Evolutionary conservation across 2,888 invertebrate genomes (phyloP), one percentile per base, ranked within the genome.

Genomic region (Oscheius sp.): DNA sequence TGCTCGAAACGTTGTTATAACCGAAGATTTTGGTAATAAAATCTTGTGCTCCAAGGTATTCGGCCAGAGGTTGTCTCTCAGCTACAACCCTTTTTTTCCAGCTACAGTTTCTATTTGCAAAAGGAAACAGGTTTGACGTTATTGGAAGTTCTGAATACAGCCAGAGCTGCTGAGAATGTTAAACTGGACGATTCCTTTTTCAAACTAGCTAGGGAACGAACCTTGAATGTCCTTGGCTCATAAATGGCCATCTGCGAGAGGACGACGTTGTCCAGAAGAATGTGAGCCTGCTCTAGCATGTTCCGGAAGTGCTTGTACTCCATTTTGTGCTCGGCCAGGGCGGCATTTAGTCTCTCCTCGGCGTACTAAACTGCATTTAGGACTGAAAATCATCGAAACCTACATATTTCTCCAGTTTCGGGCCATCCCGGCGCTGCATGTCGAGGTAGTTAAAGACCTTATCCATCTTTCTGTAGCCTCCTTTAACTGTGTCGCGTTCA

Each of bases 161-260:
- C 21, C 21, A 21, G 21, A 21, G 21, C 21, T 21, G 21, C 21
- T 21, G 21, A 21, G 21, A 21, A 21, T 21, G 21, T 21, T 21
- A 21, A 21, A 21, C 21, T 21, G 21, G 21, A 21, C 21, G 0
- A 21, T 21, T 21, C 0, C 21, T 21, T 21, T 21, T 21, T 21
- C 21, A 21, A 21, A 21, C 21, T 21, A 21, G 21, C 21, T 21
- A 21, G 21, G 21, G 21, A 29, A 13, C 74, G 33, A 58, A 87
- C 88, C 78, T 85, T 80, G 72, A 88, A 88, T 0, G 88, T 85
- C 53, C 81, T 65, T 21, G 88, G 88, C 71, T 88, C 88, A 73
- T 89, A 88, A 59, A 88, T 82, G 13, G 89, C 88, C 55, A 88
- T 70, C 62, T 88, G 86, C 11, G 88, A 81, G 11, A 88, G 80